phyloP scores from a whole-genome alignment of 2,113 vertebrate species.

The Passer montanus region DNA sequence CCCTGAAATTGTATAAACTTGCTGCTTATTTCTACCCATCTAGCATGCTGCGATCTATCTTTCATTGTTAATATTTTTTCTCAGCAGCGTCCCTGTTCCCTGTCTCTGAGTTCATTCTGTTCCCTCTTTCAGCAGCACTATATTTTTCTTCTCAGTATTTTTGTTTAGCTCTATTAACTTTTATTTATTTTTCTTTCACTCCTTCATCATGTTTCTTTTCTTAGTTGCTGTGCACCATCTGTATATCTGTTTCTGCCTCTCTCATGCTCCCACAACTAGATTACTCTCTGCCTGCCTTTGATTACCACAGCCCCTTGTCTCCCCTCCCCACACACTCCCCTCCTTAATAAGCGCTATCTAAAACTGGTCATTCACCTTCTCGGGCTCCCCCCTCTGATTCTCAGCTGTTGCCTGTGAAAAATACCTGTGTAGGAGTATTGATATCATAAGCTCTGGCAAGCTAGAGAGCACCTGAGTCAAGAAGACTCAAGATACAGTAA shows the following conservation, averaged over 20 bases:
- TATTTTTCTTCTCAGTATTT: constrained; percentile 64
- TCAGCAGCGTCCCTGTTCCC: constrained; percentile 25
- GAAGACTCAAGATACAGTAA: background rate
- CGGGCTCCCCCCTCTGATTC: background rate
- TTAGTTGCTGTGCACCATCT: constrained; percentile 41
- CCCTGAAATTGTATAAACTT: constrained; percentile 65
- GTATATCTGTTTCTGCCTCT: constrained; percentile 45
- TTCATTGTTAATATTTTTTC: constrained; percentile 56
- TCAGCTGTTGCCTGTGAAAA: constrained; percentile 7
- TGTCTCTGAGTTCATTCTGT: constrained; percentile 52
- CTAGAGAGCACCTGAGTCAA: background rate
- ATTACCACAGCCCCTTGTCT: background rate
- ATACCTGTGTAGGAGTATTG: background rate
- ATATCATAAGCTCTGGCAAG: background rate
- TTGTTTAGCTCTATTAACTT: constrained; percentile 71
- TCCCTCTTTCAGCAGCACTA: constrained; percentile 22
- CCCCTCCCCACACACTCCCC: background rate
- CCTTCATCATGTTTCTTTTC: constrained; percentile 58
- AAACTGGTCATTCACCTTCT: background rate
- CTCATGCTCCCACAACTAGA: background rate
- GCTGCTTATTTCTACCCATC: constrained; percentile 60
- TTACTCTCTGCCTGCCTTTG: background rate
- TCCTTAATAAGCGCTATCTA: background rate
- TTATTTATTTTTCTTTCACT: constrained; percentile 68
- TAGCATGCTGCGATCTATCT: constrained; percentile 58